Evolutionary conservation across 2,797 vertebrate species (phyloP).

Genomic region (Phalanger gymnotis): DNA sequence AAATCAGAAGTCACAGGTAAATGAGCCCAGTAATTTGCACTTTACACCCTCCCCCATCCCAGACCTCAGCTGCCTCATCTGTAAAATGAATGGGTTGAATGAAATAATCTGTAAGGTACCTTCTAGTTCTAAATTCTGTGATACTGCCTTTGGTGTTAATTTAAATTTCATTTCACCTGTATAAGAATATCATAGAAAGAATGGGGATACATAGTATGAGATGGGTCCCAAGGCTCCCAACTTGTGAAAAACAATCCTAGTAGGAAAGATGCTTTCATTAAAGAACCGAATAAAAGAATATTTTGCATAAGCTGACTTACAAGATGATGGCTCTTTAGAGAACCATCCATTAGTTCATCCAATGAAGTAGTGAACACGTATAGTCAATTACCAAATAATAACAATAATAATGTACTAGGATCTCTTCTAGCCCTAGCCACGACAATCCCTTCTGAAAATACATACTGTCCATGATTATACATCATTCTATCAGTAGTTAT

Average conservation of each 20-base stretch:
- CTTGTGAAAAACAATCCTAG: neutral
- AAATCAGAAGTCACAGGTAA: neutral
- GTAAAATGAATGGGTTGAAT: neutral
- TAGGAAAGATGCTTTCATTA: neutral
- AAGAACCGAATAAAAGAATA: neutral
- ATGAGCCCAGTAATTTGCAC: neutral
- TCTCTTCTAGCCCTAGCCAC: neutral
- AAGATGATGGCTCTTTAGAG: neutral
- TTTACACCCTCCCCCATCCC: neutral
- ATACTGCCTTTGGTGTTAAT: neutral
- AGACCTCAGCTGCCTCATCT: neutral
- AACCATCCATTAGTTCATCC: neutral
- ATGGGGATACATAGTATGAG: neutral
- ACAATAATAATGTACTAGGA: neutral
- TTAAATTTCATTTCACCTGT: neutral
- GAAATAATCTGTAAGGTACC: neutral
- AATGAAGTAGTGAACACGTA: neutral
- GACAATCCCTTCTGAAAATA: neutral
- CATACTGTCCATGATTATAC: neutral
- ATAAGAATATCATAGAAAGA: neutral
- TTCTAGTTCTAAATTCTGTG: neutral
- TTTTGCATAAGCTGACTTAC: neutral
- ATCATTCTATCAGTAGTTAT: neutral
- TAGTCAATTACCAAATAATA: neutral
- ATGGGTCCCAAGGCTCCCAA: neutral